A percentile compares a stretch with the other conserved stretches of the same genome.
These are phyloP conservation scores for Rhombomys opimus DNA, from an alignment of 2,113 vertebrate genomes.

Conservation along the genomic window DNA sequence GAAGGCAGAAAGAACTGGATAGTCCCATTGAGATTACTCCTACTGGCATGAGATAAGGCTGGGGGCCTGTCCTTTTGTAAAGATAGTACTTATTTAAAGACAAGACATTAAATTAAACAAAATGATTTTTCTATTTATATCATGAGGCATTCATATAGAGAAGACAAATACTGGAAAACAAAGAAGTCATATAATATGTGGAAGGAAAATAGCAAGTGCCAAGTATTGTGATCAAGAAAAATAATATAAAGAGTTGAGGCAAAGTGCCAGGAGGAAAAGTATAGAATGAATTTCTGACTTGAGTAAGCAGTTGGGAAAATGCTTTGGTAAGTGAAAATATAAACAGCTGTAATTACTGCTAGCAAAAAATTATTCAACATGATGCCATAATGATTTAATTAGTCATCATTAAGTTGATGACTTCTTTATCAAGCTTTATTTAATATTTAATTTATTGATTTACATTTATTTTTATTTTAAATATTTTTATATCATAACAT, in stretches of 20 bases:
- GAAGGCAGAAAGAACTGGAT: background rate
- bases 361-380: conserved; percentile 17
- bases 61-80: background rate
- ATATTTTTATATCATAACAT: background rate
- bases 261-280: background rate
- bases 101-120: background rate
- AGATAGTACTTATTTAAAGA: background rate
- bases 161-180: background rate
- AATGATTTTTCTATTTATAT: background rate
- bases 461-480: background rate
- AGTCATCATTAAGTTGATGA: background rate
- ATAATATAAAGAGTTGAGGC: background rate
- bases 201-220: background rate
- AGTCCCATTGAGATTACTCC: background rate
- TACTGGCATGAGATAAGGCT: background rate
- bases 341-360: background rate
- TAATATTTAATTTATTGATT: background rate
- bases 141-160: background rate
- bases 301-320: background rate
- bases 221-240: background rate
- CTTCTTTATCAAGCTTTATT: background rate
- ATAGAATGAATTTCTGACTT: background rate
- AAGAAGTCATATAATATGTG: background rate
- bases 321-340: background rate
- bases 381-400: background rate